phyloP scores from a whole-genome alignment of 2,797 vertebrate species.

The Geotria australis region DNA sequence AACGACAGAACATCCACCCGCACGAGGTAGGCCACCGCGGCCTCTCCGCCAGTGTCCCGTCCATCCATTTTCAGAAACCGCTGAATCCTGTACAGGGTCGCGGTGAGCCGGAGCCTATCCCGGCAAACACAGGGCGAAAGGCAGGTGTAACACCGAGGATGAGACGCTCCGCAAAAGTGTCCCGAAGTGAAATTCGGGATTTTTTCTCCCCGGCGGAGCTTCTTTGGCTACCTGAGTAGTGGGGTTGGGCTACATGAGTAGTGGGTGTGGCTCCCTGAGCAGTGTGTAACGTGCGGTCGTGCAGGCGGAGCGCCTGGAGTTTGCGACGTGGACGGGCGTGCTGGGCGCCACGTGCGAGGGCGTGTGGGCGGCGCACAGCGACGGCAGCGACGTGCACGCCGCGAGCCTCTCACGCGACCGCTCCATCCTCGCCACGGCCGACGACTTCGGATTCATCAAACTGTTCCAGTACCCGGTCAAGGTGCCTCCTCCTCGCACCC shows the following conservation, averaged over 20 bases:
- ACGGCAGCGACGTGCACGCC: conserved; percentile 58
- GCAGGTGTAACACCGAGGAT: no score
- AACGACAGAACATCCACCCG: conserved; percentile 42
- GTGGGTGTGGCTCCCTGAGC: no score
- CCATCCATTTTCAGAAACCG: no score
- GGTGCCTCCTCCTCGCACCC: conserved; percentile 20
- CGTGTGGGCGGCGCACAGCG: conserved; percentile 55
- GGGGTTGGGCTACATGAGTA: no score
- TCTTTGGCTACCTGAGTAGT: no score
- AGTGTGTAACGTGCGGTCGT: neutral
- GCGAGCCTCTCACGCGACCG: conserved; percentile 50
- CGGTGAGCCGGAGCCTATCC: no score
- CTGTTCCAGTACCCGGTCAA: conserved; percentile 64
- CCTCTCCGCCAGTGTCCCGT: no score
- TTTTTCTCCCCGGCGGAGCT: no score
- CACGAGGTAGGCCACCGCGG: conserved; percentile 30
- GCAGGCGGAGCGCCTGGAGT: conserved; percentile 67
- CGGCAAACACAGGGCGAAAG: no score
- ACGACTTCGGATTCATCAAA: conserved; percentile 74
- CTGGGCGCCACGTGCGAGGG: conserved; percentile 62
- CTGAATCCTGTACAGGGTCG: no score
- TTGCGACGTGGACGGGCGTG: conserved; percentile 69
- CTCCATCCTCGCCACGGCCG: conserved; percentile 46
- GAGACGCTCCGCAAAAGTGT: no score
- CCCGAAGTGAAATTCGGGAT: no score